Conservation (phyloP, 2,888 invertebrate species). For the Parnassius apollo region DNA sequence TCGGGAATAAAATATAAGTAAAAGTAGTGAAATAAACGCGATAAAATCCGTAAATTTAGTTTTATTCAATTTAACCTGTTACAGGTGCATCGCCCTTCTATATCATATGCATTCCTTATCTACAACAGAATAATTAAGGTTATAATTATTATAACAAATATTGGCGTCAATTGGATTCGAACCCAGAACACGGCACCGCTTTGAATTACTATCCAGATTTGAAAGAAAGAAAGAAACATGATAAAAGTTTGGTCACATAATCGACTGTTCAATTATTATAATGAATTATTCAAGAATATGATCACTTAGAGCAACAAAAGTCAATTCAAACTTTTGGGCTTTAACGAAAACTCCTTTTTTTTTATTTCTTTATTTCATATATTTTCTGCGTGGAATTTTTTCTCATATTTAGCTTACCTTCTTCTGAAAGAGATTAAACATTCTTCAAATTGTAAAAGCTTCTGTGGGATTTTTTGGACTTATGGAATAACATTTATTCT, state of each 20-base stretch:
- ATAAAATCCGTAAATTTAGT: too few species aligned
- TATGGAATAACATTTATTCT: constrained; percentile 19
- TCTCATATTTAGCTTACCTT: constrained; percentile 19
- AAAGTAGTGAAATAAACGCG: too few species aligned
- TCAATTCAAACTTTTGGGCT: constrained; percentile 24
- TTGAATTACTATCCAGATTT: too few species aligned
- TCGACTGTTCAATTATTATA: constrained; percentile 1
- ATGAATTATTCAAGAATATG: too few species aligned
- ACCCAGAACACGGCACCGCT: too few species aligned
- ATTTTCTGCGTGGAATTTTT: constrained; percentile 17
- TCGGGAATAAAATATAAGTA: too few species aligned
- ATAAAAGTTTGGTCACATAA: constrained; percentile 2
- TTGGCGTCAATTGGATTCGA: too few species aligned
- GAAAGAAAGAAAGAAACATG: neutral
- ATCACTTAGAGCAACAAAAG: constrained; percentile 19
- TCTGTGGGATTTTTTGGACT: constrained; percentile 17
- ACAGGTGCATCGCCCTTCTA: too few species aligned
- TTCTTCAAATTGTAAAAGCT: constrained; percentile 25
- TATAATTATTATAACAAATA: too few species aligned
- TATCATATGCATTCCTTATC: too few species aligned
- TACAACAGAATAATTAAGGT: too few species aligned
- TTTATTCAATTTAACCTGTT: too few species aligned
- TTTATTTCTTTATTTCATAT: constrained; percentile 18
- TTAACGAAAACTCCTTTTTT: constrained; percentile 20
- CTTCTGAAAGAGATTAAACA: constrained; percentile 29